phyloP scores from a whole-genome alignment of 2,113 vertebrate genomes.

The Recurvirostra avosetta region DNA sequence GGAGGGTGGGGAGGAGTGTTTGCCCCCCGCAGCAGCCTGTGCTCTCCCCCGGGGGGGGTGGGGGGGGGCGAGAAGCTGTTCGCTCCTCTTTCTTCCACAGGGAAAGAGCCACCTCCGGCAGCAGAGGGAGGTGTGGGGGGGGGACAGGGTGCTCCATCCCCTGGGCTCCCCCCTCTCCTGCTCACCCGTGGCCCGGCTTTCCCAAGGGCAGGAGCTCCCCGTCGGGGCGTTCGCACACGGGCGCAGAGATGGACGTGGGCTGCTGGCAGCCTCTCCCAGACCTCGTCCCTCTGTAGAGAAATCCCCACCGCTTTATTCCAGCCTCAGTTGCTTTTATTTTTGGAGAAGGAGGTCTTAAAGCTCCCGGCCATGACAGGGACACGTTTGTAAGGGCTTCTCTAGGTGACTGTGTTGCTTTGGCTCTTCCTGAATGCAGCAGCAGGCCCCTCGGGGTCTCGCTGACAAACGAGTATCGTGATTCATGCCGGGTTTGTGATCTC shows the following conservation, averaged over 20 bases:
- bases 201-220: background rate
- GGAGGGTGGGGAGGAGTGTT: background rate
- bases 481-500: background rate
- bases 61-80: background rate
- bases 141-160: fast-evolving
- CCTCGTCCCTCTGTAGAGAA: background rate
- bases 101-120: background rate
- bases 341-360: background rate
- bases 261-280: background rate
- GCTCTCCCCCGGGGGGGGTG: no score
- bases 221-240: background rate
- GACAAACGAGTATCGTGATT: background rate
- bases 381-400: background rate
- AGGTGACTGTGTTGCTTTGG: background rate
- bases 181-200: background rate
- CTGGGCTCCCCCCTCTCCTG: background rate
- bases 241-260: background rate
- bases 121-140: fast-evolving
- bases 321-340: background rate
- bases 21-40: background rate
- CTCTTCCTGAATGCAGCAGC: background rate
- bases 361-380: background rate
- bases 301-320: background rate
- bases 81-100: background rate
- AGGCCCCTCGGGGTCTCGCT: background rate